These are phyloP conservation scores for Aphodius granarius DNA, from an alignment of 2,888 invertebrate species.

Conservation along the genomic window DNA sequence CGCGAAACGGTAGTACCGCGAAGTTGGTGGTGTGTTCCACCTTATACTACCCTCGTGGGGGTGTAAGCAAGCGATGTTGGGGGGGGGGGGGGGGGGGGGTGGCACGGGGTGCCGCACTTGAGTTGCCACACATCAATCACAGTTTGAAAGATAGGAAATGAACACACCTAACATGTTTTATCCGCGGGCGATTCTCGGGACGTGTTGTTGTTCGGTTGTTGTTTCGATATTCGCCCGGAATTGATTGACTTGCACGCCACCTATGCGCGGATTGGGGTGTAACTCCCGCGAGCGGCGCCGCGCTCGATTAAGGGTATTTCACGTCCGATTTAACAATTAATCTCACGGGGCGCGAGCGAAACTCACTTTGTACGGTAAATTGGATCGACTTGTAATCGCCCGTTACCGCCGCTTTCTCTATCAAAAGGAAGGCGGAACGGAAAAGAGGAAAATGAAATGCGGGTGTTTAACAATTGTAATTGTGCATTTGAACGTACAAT, in stretches of 20 bases:
- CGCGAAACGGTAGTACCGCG: background rate
- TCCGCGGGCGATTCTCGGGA: conserved; percentile 43
- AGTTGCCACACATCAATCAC: conserved; percentile 51
- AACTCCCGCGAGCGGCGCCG: background rate
- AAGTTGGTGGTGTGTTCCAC: too few relatives aligned
- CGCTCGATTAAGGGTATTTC: conserved; percentile 24
- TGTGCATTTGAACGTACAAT: too few relatives aligned
- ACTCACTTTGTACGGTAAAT: conserved; percentile 19
- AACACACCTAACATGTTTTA: conserved; percentile 51
- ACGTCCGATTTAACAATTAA: conserved; percentile 26
- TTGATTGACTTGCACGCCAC: conserved; percentile 38
- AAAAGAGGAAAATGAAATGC: too few relatives aligned
- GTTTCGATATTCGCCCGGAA: conserved; percentile 30
- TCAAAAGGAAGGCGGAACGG: too few relatives aligned
- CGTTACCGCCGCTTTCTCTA: too few relatives aligned
- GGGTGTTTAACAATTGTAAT: too few relatives aligned
- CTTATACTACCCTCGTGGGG: background rate
- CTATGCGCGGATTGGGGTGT: conserved; percentile 12
- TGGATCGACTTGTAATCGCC: conserved; percentile 15
- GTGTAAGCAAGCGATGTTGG: conserved; percentile 23
- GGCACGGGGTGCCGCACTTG: conserved; percentile 32
- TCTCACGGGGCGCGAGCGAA: conserved; percentile 13
- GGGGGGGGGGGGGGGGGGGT: conserved; percentile 17
- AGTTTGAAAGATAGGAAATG: conserved; percentile 54
- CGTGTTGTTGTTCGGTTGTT: conserved; percentile 34